A percentile compares a stretch with the other conserved stretches of the same genome.
Conservation (phyloP, 1,140 invertebrate species). For the Popillia japonica region DNA sequence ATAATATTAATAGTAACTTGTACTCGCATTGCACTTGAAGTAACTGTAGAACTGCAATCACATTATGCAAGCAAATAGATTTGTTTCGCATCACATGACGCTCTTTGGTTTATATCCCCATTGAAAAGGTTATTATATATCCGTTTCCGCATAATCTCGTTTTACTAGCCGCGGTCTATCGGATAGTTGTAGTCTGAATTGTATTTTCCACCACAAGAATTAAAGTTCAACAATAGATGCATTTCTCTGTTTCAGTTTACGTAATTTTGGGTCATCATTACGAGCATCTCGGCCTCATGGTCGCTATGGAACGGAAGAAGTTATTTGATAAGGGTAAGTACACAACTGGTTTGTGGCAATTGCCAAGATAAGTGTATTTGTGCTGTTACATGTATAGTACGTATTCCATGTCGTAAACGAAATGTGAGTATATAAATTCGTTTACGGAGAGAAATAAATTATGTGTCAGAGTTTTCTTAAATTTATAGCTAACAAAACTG, state of each 20-base stretch:
- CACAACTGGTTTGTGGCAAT: not conserved
- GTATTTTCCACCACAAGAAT: not conserved
- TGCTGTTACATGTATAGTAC: not conserved
- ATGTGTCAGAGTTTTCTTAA: too few species aligned
- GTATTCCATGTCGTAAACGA: not conserved
- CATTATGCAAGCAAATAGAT: not conserved
- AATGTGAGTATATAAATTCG: not conserved
- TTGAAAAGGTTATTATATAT: not conserved
- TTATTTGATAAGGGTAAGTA: conserved; percentile 80
- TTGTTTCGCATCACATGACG: not conserved
- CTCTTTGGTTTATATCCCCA: not conserved
- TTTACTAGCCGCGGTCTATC: not conserved
- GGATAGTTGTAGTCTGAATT: not conserved
- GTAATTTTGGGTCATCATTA: conserved; percentile 89
- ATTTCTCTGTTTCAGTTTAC: conserved; percentile 79
- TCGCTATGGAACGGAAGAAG: conserved; percentile 82
- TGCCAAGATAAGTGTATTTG: conserved; percentile 1
- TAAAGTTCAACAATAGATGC: conserved; percentile 14
- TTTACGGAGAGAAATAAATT: not conserved
- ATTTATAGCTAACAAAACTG: too few species aligned
- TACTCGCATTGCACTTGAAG: too few species aligned
- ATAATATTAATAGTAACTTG: too few species aligned
- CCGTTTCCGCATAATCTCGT: not conserved
- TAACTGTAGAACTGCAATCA: not conserved
- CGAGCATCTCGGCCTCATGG: conserved; percentile 84